Conservation (phyloP, 2,888 invertebrate species). For the Nomada ferruginata region DNA sequence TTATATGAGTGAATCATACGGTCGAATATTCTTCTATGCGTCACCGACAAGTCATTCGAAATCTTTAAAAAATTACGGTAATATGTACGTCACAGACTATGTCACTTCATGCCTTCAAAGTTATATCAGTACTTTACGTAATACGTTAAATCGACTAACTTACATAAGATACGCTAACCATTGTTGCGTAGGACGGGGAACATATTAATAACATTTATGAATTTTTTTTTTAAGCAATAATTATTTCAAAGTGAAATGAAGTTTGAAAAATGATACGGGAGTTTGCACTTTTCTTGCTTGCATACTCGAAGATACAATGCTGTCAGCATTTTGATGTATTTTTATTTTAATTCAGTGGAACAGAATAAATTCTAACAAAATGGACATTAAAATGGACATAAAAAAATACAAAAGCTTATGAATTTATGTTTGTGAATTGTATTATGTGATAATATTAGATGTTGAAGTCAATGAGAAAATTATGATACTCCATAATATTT, state of each 20-base stretch:
- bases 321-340: too few relatives aligned
- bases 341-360: too few relatives aligned
- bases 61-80: slow-evolving; percentile 16
- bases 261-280: neutral
- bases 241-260: neutral
- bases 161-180: slow-evolving; percentile 37
- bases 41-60: neutral
- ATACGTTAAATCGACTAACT: slow-evolving; percentile 51
- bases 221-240: neutral
- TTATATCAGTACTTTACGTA: slow-evolving; percentile 54
- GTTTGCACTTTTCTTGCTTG: too few relatives aligned
- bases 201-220: neutral
- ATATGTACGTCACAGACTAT: slow-evolving; percentile 9
- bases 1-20: neutral
- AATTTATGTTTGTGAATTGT: too few relatives aligned
- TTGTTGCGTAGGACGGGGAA: neutral
- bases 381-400: neutral
- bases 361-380: too few relatives aligned
- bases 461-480: neutral
- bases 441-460: too few relatives aligned
- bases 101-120: slow-evolving; percentile 17
- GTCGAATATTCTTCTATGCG: neutral
- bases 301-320: too few relatives aligned
- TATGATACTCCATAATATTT: too few relatives aligned
- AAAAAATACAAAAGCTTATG: too few relatives aligned